Evolutionary conservation across 1,140 invertebrate species (phyloP), one percentile per base, ranked within the genome.

Genomic region (Pantala flavescens): DNA sequence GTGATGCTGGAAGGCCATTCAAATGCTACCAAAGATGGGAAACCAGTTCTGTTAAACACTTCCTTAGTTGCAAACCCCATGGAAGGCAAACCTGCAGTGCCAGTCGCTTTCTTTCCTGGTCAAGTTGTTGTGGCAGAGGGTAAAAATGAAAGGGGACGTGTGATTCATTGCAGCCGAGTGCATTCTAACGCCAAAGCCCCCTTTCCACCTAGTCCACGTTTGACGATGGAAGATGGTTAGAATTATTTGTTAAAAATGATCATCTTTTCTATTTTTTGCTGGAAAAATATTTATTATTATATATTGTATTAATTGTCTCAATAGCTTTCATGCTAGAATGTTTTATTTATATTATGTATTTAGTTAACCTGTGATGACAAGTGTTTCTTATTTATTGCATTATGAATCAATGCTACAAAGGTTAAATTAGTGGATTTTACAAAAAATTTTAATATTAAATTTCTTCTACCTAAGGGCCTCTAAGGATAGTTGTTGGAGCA

Each of bases 401-500:
- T n/a, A n/a, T n/a, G n/a, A n/a, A n/a, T n/a, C n/a, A n/a, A n/a
- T n/a, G n/a, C n/a, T n/a, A n/a, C n/a, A n/a, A n/a, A n/a, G n/a
- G n/a, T n/a, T n/a, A n/a, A n/a, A n/a, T n/a, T n/a, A n/a, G n/a
- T n/a, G n/a, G n/a, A n/a, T n/a, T n/a, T n/a, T n/a, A n/a, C 28
- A 5, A 36, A 36, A 36, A 5, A 36, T 36, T 36, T 36, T 36
- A 36, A 36, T 36, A 5, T 36, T 36, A 36, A 7, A 7, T 63
- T 63, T 16, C 49, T 21, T 63, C n/a, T n/a, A n/a, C n/a, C 49
- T 21, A 16, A 84, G 87, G 85, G 71, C 83, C 85, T 63, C 75
- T 96, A 19, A 88, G 88, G 78, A 84, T 97, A 36, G 84, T 94
- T 14, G 83, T 94, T 14, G 93, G 90, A 14, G 87, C 89, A 24